Conservation (phyloP, 2,113 vertebrate species). For the Prionailurus bengalensis region DNA sequence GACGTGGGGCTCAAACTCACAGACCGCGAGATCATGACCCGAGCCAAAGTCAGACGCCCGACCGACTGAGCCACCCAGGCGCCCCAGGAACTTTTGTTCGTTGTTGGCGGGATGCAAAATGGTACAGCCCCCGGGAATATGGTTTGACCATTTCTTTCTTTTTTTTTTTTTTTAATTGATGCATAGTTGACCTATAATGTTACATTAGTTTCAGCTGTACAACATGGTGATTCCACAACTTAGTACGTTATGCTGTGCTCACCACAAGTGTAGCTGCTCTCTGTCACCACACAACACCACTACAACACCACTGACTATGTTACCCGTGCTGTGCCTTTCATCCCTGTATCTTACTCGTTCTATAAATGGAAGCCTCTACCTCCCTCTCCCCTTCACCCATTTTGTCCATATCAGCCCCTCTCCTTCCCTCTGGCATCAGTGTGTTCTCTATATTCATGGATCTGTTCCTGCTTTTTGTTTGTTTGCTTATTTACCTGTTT, state of each 20-base stretch:
- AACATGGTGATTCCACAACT: neutral
- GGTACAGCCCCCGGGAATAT: neutral
- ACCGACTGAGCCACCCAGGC: no score
- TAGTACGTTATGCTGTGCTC: neutral
- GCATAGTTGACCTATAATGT: neutral
- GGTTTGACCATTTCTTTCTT: neutral
- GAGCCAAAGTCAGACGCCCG: no score
- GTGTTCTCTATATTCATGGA: neutral
- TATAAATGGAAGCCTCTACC: neutral
- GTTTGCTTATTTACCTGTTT: neutral
- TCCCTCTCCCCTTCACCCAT: neutral
- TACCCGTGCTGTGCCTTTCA: neutral
- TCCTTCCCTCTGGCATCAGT: neutral
- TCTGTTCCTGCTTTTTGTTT: neutral
- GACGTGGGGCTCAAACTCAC: no score
- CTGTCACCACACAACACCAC: neutral
- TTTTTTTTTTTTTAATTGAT: neutral
- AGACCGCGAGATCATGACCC: no score
- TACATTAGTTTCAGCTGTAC: neutral
- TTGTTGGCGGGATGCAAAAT: neutral
- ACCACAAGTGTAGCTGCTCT: neutral
- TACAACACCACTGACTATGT: neutral
- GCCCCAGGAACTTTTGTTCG: neutral
- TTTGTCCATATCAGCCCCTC: neutral
- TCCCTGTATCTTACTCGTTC: neutral